These are phyloP conservation scores for Liopterus haemorrhoidalis DNA, from an alignment of 2,888 invertebrate genomes.

Conservation along the genomic window DNA sequence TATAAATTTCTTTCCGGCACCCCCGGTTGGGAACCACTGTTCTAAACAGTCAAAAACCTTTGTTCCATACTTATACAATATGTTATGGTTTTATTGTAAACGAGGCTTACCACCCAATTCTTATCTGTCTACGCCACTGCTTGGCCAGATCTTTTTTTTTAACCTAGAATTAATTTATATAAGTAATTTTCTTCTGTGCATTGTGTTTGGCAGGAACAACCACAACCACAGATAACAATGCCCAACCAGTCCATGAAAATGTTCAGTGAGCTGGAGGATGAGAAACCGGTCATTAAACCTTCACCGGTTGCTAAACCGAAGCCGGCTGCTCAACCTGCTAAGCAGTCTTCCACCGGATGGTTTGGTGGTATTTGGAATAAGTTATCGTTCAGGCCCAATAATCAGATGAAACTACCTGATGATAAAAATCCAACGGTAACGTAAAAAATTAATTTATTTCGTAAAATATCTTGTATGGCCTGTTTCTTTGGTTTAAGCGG, in stretches of 20 bases:
- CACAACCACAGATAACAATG: constrained; percentile 52
- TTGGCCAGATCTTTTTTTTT: too few species aligned
- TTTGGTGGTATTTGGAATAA: constrained; percentile 83
- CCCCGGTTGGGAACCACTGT: too few species aligned
- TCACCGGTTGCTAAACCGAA: constrained; percentile 26
- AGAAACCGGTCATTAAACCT: constrained; percentile 10
- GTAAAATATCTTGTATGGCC: constrained; percentile 2
- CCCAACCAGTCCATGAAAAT: constrained; percentile 47
- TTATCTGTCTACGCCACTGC: too few species aligned
- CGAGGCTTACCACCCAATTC: too few species aligned
- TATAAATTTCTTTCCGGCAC: too few species aligned
- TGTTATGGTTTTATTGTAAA: too few species aligned
- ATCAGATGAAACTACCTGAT: constrained; percentile 94
- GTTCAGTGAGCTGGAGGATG: constrained; percentile 37
- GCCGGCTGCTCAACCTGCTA: constrained; percentile 28
- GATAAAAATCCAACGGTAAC: constrained; percentile 86
- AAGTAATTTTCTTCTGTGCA: constrained; percentile 18
- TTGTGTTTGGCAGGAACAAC: constrained; percentile 41
- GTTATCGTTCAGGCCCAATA: constrained; percentile 74
- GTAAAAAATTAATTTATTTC: constrained; percentile 30
- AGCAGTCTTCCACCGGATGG: constrained; percentile 56
- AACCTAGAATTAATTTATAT: too few species aligned
- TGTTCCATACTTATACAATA: too few species aligned
- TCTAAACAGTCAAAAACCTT: too few species aligned
- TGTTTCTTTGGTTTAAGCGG: too few species aligned